A percentile compares a stretch with the other conserved stretches of the same genome.
These are phyloP conservation scores for Hexactinellida sp. DNA, from an alignment of 37 sponge, comb jelly and placozoan species.

Conservation along the genomic window DNA sequence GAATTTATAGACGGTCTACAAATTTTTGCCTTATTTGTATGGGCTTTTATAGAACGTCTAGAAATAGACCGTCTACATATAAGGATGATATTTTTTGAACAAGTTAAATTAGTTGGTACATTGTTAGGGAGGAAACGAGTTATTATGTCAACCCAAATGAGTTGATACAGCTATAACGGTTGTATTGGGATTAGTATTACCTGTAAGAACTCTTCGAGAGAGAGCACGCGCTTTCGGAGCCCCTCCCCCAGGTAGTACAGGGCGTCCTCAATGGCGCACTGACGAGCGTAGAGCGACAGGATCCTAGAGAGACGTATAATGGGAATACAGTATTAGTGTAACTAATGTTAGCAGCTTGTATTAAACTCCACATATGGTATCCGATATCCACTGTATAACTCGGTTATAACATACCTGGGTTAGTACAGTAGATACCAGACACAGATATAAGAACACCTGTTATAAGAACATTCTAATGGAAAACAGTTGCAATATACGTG, in stretches of 20 bases:
- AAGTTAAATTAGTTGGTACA: no score
- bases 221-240: conserved; percentile 70
- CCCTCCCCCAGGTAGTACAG: conserved; percentile 92
- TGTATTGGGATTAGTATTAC: conserved; percentile 21
- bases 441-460: no score
- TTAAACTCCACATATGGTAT: neutral
- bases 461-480: neutral
- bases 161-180: no score
- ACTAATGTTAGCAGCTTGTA: neutral
- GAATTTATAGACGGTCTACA: no score
- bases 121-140: neutral
- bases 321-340: no score
- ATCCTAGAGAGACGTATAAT: conserved; percentile 49
- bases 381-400: neutral
- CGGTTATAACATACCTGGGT: neutral
- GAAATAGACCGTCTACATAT: no score
- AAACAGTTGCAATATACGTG: neutral
- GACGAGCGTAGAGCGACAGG: conserved; percentile 78
- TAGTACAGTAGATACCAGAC: no score
- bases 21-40: no score
- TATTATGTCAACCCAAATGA: no score
- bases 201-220: conserved; percentile 77
- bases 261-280: conserved; percentile 93
- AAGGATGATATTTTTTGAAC: no score
- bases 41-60: no score